Evolutionary conservation across 2,888 invertebrate species (phyloP).

Genomic region (Orthosia cruda): DNA sequence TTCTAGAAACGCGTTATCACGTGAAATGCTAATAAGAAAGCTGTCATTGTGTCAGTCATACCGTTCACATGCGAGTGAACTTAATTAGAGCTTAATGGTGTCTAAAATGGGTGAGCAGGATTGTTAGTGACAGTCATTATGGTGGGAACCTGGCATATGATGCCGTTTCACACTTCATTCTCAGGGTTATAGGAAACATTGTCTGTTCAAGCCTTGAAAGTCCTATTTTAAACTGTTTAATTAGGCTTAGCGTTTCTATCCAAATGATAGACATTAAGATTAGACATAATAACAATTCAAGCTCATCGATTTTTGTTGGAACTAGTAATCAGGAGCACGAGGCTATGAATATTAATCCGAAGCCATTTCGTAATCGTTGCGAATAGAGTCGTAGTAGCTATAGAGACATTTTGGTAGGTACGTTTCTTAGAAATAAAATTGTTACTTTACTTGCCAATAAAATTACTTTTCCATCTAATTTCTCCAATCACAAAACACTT

Average conservation of each 20-base stretch:
- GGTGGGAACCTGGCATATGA: slow-evolving; percentile 35
- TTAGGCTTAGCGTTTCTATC: slow-evolving; percentile 24
- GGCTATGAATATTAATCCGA: slow-evolving; percentile 35
- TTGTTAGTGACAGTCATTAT: slow-evolving; percentile 52
- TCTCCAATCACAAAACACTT: slow-evolving; percentile 35
- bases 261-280: slow-evolving; percentile 44
- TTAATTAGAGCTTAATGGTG: slow-evolving; percentile 61
- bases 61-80: slow-evolving; percentile 64
- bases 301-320: slow-evolving; percentile 34
- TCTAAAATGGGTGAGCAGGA: slow-evolving; percentile 51
- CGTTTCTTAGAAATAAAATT: neutral
- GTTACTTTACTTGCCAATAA: slow-evolving; percentile 15
- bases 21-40: slow-evolving; percentile 64
- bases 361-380: slow-evolving; percentile 22
- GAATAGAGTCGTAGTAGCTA: slow-evolving; percentile 22
- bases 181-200: slow-evolving; percentile 35
- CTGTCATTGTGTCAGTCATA: slow-evolving; percentile 65
- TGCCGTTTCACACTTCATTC: slow-evolving; percentile 33
- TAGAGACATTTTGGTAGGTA: neutral
- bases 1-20: slow-evolving; percentile 62
- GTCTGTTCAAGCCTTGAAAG: slow-evolving; percentile 9
- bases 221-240: slow-evolving; percentile 27
- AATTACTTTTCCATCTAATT: slow-evolving; percentile 30
- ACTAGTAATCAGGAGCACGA: slow-evolving; percentile 10
- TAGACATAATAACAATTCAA: slow-evolving; percentile 26